Evolutionary conservation across 2,888 invertebrate genomes (phyloP).

Genomic region (Blastobasis adustella): DNA sequence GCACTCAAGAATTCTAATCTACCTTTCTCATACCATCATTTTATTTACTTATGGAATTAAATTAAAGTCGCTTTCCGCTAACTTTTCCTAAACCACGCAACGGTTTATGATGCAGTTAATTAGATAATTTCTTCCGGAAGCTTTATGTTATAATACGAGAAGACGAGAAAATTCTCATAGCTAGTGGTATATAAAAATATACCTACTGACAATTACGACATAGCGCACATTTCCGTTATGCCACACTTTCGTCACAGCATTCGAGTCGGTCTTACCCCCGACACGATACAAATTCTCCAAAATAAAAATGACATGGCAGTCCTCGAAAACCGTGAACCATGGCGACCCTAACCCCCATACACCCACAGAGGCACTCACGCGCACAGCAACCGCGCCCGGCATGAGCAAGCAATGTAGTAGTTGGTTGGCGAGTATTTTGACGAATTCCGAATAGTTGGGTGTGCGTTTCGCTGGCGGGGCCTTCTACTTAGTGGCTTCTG

Average conservation of each 20-base stretch:
- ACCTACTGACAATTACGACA: background rate
- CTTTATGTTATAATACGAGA: too few relatives aligned
- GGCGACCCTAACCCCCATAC: background rate
- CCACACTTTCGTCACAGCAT: too few relatives aligned
- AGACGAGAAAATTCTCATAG: too few relatives aligned
- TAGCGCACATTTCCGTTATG: background rate
- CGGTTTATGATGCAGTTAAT: too few relatives aligned
- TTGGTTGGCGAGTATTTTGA: conserved; percentile 64
- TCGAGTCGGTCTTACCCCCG: too few relatives aligned
- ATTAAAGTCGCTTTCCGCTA: too few relatives aligned
- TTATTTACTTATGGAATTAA: too few relatives aligned
- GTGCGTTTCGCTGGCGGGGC: conserved; percentile 24
- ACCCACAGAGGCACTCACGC: conserved; percentile 14
- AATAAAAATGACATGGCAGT: background rate
- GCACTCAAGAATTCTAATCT: too few relatives aligned
- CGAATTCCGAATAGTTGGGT: conserved; percentile 63
- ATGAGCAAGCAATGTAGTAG: conserved; percentile 62
- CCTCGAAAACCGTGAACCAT: background rate
- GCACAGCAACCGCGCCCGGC: conserved; percentile 18
- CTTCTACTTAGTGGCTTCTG: background rate
- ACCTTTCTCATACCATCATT: too few relatives aligned
- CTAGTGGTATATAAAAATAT: too few relatives aligned
- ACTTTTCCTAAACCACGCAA: too few relatives aligned
- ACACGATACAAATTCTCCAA: conserved; percentile 4
- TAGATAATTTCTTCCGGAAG: too few relatives aligned